Evolutionary conservation across 2,888 invertebrate species (phyloP), one percentile per base, ranked within the genome.

Genomic region (Lottia scabra): DNA sequence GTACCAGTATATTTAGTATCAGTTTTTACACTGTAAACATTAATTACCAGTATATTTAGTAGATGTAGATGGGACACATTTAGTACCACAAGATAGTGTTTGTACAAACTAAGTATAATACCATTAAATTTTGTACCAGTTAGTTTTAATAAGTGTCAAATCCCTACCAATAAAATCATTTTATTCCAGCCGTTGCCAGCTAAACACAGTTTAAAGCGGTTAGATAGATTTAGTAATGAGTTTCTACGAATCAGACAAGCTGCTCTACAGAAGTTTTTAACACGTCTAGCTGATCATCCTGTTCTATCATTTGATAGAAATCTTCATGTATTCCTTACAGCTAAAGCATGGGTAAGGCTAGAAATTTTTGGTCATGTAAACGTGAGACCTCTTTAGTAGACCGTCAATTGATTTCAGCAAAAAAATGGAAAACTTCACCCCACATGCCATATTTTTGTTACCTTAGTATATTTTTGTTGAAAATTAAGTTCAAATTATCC

Each of bases 201-300:
- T 71, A 93, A 94, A 85, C 94, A 94, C 86, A 92, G 93, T 13
- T 85, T 94, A 63, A 90, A 93, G 69, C 92, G 93, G 83, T 86
- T 94, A 77, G 94, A 94, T 87, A 91, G 94, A 75, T 94, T 93
- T 87, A 93, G 93, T 75, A 92, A 92, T 85, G 93, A 93, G 82
- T 94, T 94, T 86, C 92, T 94, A 65, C 88, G 92, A 74, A 91
- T 92, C 44, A 90, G 94, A 82, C 93, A 93, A 92, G 91, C 92
- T 76, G 91, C 93, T 46, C 90, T 94, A 65, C 92, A 94, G 83
- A 91, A 92, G 73, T 94, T 93, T 86, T 90, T 94, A 67, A 91
- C 91, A 72, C 90, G 94, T 77, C 87, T 94, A 13, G 92, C 92
- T n/a, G 92, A 92, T 81, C 94, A 94, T 89, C 93, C 93, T 0